A percentile compares a stretch with the other conserved stretches of the same genome.
Conservation (phyloP, 2,888 invertebrate species). For the Pinctada fucata region DNA sequence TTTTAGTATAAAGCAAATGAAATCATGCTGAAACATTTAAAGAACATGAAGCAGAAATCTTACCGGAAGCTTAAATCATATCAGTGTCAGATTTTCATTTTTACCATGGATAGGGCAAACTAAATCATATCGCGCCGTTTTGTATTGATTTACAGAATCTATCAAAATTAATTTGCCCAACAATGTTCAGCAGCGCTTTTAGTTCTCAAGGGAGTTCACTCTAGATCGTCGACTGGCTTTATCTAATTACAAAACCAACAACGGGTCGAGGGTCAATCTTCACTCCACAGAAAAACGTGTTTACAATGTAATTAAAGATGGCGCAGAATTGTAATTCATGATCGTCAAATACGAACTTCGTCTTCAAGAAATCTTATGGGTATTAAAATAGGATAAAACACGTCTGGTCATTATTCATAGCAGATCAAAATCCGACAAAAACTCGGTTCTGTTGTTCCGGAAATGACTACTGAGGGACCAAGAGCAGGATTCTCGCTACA, state of each 20-base stretch:
- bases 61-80: background rate
- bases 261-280: constrained; percentile 16
- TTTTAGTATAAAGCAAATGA: too few relatives aligned
- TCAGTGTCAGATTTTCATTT: background rate
- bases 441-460: background rate
- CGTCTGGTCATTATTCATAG: background rate
- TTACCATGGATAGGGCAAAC: background rate
- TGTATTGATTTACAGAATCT: constrained; percentile 27
- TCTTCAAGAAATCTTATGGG: constrained; percentile 15
- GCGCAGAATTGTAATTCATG: constrained; percentile 22
- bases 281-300: constrained; percentile 27
- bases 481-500: too few relatives aligned
- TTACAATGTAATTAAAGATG: constrained; percentile 29
- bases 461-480: background rate
- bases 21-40: too few relatives aligned
- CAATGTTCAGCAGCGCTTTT: constrained; percentile 27
- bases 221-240: constrained; percentile 29
- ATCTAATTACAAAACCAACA: constrained; percentile 28
- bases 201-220: constrained; percentile 18
- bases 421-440: background rate
- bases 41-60: too few relatives aligned
- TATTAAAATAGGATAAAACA: background rate
- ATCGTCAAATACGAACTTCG: constrained; percentile 15
- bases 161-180: constrained; percentile 29
- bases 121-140: constrained; percentile 1